Base-by-base conservation (phyloP, 2,888 invertebrate species). In the Elysia crispata region DNA sequence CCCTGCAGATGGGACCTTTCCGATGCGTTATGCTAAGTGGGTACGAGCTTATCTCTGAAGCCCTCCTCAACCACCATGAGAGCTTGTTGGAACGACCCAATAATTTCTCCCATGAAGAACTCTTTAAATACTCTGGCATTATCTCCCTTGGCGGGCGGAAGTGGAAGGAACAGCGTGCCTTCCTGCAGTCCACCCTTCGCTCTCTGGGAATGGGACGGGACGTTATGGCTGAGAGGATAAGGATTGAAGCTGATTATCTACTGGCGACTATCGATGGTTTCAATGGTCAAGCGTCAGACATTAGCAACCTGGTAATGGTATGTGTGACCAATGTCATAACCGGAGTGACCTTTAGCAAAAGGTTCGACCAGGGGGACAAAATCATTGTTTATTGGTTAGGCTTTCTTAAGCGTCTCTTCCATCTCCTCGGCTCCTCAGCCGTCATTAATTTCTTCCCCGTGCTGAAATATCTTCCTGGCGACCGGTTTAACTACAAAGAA, bases 121-220 rank as follows among this genome's bases (percentile, higher is more conserved):
- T 80, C 25, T 41, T 57, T 25, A 31, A 50, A 15, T 25, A 25
- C 60, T 23, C 57, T 23, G 80, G 80, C 6, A 33, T 80, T 3
- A 69, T 80, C 28, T 31, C 75, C 6, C 33, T 74, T 1, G 33
- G 20, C 0, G 80, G 69, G 0, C 33, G 54, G 0, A 70, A 54
- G 1, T 80, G 80, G 80, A 75, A 54, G 49, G 76, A 70, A 60
- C 77, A 77, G 23, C 62, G 77, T 33, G 50, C 31, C 30, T 77
- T 80, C 73, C 64, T 74, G 8, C 50, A 67, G 6, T 20, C 62
- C 1, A 33, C 67, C 41, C 60, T 80, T 3, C 62, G 57, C 54
- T 31, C 50, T 30, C 60, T 72, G n/a, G 80, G 80, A 0, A 72
- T 77, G 70, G 80, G 80, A 18, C 60, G 57, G 23, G 73, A 80